Conservation (phyloP, 2,797 vertebrate species). For the Parambassis ranga region DNA sequence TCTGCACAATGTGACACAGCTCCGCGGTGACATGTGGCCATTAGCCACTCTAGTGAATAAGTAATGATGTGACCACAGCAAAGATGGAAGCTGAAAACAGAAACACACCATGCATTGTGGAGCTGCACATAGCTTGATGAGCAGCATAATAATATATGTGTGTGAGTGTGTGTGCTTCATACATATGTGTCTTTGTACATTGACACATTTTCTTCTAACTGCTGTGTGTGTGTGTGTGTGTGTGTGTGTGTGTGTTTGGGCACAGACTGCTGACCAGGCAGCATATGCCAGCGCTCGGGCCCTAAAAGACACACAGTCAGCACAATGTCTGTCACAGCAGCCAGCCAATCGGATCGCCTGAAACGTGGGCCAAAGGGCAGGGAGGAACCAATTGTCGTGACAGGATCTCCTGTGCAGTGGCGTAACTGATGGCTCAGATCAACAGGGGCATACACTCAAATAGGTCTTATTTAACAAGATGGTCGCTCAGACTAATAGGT, state of each 20-base stretch:
- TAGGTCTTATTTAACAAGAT: background rate
- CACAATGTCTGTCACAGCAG: constrained; percentile 73
- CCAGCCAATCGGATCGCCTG: constrained; percentile 58
- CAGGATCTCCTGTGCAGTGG: constrained; percentile 10
- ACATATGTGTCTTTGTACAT: background rate
- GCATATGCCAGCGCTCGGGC: constrained; percentile 57
- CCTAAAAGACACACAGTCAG: constrained; percentile 80
- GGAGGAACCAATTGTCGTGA: constrained; percentile 51
- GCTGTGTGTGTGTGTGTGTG: constrained; percentile 1
- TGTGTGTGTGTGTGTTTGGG: constrained; percentile 24
- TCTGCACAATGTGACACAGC: constrained; percentile 54
- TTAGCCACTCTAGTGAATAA: constrained; percentile 63
- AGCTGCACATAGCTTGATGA: background rate
- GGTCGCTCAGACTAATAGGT: background rate
- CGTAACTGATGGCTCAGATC: constrained; percentile 21
- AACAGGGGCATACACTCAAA: constrained; percentile 2
- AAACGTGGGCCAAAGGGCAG: constrained; percentile 42
- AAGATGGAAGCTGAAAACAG: constrained; percentile 17
- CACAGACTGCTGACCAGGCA: constrained; percentile 77
- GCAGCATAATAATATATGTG: background rate
- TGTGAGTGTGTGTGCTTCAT: background rate
- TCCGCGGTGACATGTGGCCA: constrained; percentile 56
- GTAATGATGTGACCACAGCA: constrained; percentile 38
- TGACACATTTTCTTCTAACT: constrained; percentile 15
- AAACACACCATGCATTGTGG: constrained; percentile 1